Base-by-base conservation (phyloP, 2,113 vertebrate species). In the Pachypanchax playfairii region DNA sequence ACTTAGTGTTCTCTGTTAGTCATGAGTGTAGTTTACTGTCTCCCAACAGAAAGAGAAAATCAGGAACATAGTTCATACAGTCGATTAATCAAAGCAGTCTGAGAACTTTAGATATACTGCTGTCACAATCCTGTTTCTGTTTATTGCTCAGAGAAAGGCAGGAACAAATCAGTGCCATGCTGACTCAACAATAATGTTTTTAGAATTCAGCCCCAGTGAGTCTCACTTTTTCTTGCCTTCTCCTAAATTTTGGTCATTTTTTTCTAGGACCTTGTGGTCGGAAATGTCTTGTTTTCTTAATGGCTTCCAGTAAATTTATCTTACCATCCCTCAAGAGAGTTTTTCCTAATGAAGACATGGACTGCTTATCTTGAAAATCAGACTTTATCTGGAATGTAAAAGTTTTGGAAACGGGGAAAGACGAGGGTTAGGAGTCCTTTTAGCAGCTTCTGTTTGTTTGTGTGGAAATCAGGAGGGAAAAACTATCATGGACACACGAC, bases 241-340 rank as follows among this genome's bases (percentile, higher is more conserved):
- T 65, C 31, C 49, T 80, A 52, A 74, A 71, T 86, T 76, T 66
- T 49, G 71, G 62, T 49, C 26, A 67, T 70, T 80, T 80, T 14
- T 35, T 70, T 68, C 56, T 70, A 51, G 67, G 61, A 85, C 79
- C 76, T 68, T 90, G 88, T 52, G 80, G 85, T 89, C 81, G 83
- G 88, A 91, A 89, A 90, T 84, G 79, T 90, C 86, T 85, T 82
- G 85, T 87, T 91, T 87, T 85, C 85, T 88, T 88, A 90, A 92
- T 90, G 67, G 80, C 44, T 92, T 91, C 87, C 88, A 91, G 88
- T 86, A 83, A 82, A 76, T 80, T 75, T 70, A 85, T 62, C 61
- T 66, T 80, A 70, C 65, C 50, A 53, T 80, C 73, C 76, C 80
- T 65, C 50, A 58, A 73, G 73, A 77, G 67, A 75, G 52, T 65